phyloP scores from a whole-genome alignment of 2,797 vertebrate species.

The Craterocephalus amniculus region DNA sequence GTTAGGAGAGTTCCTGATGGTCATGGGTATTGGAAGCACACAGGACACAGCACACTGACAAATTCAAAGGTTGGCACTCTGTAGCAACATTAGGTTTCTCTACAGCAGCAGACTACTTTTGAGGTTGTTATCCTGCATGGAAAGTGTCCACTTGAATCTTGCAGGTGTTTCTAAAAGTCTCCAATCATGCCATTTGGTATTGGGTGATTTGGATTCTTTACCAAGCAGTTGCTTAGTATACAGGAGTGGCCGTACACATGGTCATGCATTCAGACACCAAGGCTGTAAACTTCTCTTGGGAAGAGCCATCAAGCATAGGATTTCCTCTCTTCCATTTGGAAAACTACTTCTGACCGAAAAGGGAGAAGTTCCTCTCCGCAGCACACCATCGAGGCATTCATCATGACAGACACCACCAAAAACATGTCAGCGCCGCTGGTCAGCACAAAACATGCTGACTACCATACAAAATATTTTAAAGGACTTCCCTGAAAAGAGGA shows the following conservation, averaged over 20 bases:
- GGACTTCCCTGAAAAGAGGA: slow-evolving; percentile 85
- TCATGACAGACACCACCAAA: slow-evolving; percentile 81
- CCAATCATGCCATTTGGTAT: slow-evolving; percentile 68
- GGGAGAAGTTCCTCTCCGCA: slow-evolving; percentile 73
- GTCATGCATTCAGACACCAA: slow-evolving; percentile 74
- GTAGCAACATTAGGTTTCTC: slow-evolving; percentile 31
- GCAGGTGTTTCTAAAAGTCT: slow-evolving; percentile 61
- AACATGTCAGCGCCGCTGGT: too few species aligned
- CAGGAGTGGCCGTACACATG: slow-evolving; percentile 55
- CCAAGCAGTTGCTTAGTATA: slow-evolving; percentile 54
- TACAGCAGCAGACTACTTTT: slow-evolving; percentile 72
- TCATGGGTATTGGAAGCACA: too few species aligned
- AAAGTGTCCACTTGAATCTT: slow-evolving; percentile 71
- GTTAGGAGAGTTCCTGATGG: slow-evolving; percentile 80
- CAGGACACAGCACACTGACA: too few species aligned
- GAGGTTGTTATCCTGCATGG: slow-evolving; percentile 73
- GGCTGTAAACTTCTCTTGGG: slow-evolving; percentile 64
- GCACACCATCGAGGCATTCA: slow-evolving; percentile 81
- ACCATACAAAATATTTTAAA: slow-evolving; percentile 75
- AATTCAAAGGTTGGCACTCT: too few species aligned
- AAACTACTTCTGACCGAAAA: slow-evolving; percentile 77
- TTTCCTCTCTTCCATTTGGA: slow-evolving; percentile 65
- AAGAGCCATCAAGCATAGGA: slow-evolving; percentile 77
- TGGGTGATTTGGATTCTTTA: slow-evolving; percentile 70
- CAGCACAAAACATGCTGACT: slow-evolving; percentile 70